These are phyloP conservation scores for Nesogale talazaci DNA, from an alignment of 2,113 vertebrate genomes.

Conservation along the genomic window DNA sequence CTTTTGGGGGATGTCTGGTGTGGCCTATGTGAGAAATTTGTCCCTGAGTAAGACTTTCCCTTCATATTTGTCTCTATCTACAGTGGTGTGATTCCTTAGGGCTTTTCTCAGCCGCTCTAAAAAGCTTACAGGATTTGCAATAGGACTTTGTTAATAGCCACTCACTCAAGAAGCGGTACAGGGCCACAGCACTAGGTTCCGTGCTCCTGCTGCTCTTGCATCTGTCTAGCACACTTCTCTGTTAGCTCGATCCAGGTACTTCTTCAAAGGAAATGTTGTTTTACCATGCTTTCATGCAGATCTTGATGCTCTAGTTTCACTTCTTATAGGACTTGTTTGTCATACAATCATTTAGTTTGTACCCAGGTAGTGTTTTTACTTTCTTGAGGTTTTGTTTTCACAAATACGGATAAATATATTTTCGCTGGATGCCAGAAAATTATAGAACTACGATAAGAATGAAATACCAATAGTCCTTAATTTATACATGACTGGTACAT, in stretches of 20 bases:
- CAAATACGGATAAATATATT: not conserved
- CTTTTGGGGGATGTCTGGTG: too few species aligned
- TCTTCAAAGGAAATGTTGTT: not conserved
- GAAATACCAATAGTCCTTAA: not conserved
- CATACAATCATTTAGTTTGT: not conserved
- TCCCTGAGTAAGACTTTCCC: too few species aligned
- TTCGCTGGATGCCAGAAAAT: not conserved
- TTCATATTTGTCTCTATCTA: too few species aligned
- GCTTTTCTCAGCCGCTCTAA: too few species aligned
- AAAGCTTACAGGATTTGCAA: too few species aligned
- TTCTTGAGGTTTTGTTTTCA: not conserved
- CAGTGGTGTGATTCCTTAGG: too few species aligned
- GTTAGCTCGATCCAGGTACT: not conserved
- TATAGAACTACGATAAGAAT: not conserved
- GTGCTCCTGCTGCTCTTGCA: not conserved
- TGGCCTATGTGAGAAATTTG: too few species aligned
- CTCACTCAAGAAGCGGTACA: not conserved
- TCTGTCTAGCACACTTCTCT: not conserved
- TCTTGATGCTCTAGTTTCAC: not conserved
- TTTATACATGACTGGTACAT: not conserved
- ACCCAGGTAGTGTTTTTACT: not conserved
- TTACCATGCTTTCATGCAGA: not conserved
- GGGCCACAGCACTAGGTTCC: not conserved
- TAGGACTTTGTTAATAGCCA: too few species aligned
- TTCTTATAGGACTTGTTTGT: not conserved